Percentiles rank a stretch among this genome's conserved stretches.
phyloP scores from a whole-genome alignment of 1,140 invertebrate species.

The Magallana ariakensis region DNA sequence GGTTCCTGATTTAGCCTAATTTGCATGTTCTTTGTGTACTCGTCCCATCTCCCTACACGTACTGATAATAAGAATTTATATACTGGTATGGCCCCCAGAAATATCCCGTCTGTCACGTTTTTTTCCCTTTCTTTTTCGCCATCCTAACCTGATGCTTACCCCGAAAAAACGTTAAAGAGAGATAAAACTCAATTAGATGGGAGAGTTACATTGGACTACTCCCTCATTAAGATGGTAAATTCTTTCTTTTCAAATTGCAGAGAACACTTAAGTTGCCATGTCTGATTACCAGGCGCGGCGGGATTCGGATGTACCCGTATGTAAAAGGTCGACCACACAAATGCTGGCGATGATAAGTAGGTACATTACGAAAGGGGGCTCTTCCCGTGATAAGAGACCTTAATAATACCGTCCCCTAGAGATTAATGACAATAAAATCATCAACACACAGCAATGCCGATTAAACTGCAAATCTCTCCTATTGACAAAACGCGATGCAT shows the following conservation, averaged over 20 bases:
- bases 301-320: constrained; percentile 9
- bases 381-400: constrained; percentile 1
- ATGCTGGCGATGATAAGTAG: constrained; percentile 9
- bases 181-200: constrained; percentile 27
- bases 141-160: neutral
- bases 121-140: neutral
- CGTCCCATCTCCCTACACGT: neutral
- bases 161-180: neutral
- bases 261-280: constrained; percentile 19
- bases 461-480: constrained; percentile 26
- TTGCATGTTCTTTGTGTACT: constrained; percentile 27
- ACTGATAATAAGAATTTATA: neutral
- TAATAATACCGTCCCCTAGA: neutral
- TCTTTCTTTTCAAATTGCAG: constrained; percentile 34
- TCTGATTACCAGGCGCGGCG: constrained; percentile 19
- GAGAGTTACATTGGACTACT: constrained; percentile 4
- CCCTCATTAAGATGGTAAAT: constrained; percentile 7
- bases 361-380: neutral
- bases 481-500: neutral
- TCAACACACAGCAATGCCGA: constrained; percentile 17
- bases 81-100: neutral
- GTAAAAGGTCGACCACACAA: constrained; percentile 37
- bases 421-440: constrained; percentile 33
- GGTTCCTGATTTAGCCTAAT: neutral
- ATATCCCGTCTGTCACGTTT: neutral